Conservation (phyloP, 2,113 vertebrate species). For the Atherinomorus stipes region DNA sequence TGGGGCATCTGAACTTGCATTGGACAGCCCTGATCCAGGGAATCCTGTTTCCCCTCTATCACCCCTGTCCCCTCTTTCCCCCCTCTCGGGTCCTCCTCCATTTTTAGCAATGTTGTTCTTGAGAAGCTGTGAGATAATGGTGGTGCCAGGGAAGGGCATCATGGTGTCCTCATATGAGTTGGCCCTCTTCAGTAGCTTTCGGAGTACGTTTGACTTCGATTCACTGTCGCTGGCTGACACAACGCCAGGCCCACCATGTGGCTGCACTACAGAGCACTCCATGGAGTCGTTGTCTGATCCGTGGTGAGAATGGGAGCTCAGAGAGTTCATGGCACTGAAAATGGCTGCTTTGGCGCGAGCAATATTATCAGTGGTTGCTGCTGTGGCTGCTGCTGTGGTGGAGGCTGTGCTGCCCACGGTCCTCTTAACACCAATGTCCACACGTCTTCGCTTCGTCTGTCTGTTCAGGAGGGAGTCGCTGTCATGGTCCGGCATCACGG, state of each 20-base stretch:
- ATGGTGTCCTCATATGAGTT: slow-evolving; percentile 99
- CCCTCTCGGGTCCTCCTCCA: slow-evolving; percentile 87
- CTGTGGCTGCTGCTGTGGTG: slow-evolving; percentile 64
- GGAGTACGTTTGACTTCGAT: slow-evolving; percentile 98
- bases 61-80: slow-evolving; percentile 86
- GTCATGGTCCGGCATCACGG: slow-evolving; percentile 99
- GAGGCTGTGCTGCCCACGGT: slow-evolving; percentile 93
- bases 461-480: slow-evolving; percentile 98
- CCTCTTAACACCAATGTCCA: slow-evolving; percentile 99
- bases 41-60: slow-evolving; percentile 87
- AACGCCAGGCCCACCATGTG: slow-evolving; percentile 80
- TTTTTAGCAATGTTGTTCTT: slow-evolving; percentile 99
- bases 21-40: slow-evolving; percentile 94
- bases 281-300: slow-evolving; percentile 93
- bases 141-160: slow-evolving; percentile 99
- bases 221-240: slow-evolving; percentile 83
- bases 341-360: slow-evolving; percentile 94
- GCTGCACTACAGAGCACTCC: slow-evolving; percentile 95
- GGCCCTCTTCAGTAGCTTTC: slow-evolving; percentile 99
- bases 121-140: slow-evolving; percentile 99
- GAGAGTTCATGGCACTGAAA: slow-evolving; percentile 96
- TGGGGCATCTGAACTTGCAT: slow-evolving; percentile 93
- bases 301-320: slow-evolving; percentile 89
- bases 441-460: slow-evolving; percentile 99
- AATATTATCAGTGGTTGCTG: slow-evolving; percentile 87